Conservation (phyloP, 1,140 invertebrate species). For the Trissolcus basalis region DNA sequence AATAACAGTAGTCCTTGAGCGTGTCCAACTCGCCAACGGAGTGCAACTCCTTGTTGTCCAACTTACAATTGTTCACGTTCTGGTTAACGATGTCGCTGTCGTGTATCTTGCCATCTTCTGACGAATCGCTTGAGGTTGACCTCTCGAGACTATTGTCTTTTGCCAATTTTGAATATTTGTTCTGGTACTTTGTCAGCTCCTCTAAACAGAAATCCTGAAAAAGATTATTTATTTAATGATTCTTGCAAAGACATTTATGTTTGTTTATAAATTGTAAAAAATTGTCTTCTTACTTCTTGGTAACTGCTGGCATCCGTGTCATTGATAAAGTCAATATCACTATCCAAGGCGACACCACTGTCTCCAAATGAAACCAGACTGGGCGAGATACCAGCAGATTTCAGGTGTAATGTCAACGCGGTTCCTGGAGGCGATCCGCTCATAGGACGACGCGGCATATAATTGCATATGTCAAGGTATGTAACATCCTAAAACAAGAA, state of each 20-base stretch:
- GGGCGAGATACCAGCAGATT: slow-evolving; percentile 71
- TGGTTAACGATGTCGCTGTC: slow-evolving; percentile 79
- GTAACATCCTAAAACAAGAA: slow-evolving; percentile 70
- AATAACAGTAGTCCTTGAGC: slow-evolving; percentile 70
- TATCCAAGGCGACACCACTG: slow-evolving; percentile 74
- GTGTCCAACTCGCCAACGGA: slow-evolving; percentile 70
- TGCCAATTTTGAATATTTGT: slow-evolving; percentile 65
- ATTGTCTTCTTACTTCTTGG: slow-evolving; percentile 65
- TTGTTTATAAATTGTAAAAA: too few relatives aligned
- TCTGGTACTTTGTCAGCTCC: slow-evolving; percentile 70
- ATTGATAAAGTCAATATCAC: slow-evolving; percentile 73
- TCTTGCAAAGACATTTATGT: too few relatives aligned
- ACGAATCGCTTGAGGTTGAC: slow-evolving; percentile 70
- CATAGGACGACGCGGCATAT: slow-evolving; percentile 75
- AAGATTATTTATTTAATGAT: background rate
- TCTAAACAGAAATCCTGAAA: slow-evolving; percentile 71
- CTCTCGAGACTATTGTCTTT: slow-evolving; percentile 65
- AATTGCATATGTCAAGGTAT: slow-evolving; percentile 73
- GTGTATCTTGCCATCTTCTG: slow-evolving; percentile 72
- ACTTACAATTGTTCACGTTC: slow-evolving; percentile 72
- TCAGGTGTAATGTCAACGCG: slow-evolving; percentile 69
- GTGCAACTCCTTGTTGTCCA: slow-evolving; percentile 70
- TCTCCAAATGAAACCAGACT: slow-evolving; percentile 75
- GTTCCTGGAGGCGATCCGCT: slow-evolving; percentile 73
- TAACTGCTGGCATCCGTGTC: slow-evolving; percentile 74